Percentiles rank a stretch among this genome's conserved stretches.
Conservation (phyloP, 2,888 invertebrate species). For the Amphimallon solstitiale region DNA sequence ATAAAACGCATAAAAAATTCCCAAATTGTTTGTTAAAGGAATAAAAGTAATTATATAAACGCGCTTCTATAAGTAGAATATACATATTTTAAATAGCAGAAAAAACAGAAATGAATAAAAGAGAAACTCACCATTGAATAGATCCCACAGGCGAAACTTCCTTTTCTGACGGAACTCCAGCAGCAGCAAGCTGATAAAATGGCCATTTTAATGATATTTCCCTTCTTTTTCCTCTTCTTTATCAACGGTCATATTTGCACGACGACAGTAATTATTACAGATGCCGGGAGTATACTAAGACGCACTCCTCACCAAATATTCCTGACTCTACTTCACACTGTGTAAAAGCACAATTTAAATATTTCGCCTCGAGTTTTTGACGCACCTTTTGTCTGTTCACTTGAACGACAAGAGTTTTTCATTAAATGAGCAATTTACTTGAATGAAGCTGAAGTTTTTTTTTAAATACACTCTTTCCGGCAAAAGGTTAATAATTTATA, state of each 20-base stretch:
- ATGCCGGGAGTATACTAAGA: neutral
- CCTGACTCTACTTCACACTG: no score
- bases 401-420: neutral
- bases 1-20: no score
- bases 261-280: neutral
- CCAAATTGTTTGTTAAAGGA: no score
- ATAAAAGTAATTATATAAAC: no score
- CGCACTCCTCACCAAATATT: neutral
- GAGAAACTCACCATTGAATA: slow-evolving; percentile 76
- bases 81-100: neutral
- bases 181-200: slow-evolving; percentile 82
- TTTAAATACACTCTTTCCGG: slow-evolving; percentile 2
- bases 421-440: slow-evolving; percentile 13
- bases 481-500: neutral
- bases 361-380: no score
- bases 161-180: slow-evolving; percentile 77
- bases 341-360: no score
- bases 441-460: slow-evolving; percentile 1
- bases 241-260: neutral
- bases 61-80: neutral
- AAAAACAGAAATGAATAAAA: neutral
- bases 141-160: slow-evolving; percentile 77
- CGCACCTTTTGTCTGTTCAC: neutral
- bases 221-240: slow-evolving; percentile 5
- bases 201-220: slow-evolving; percentile 67